Base-by-base conservation (phyloP, 2,888 invertebrate genomes). In the Amblyjoppa fuscipennis region DNA sequence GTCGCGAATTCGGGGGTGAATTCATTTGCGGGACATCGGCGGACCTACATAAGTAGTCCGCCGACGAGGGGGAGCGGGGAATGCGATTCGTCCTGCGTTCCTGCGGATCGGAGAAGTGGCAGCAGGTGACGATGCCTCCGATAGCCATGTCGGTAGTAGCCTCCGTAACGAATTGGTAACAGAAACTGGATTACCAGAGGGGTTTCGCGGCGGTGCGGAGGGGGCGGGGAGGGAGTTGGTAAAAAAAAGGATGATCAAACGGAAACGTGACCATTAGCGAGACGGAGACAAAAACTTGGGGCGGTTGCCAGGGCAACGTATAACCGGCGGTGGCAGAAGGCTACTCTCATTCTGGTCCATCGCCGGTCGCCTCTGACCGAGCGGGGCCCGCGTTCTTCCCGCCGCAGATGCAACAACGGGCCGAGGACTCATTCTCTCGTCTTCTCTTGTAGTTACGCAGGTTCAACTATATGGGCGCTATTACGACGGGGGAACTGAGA, bases 211-310 rank as follows among this genome's bases (percentile, higher is more conserved):
- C 28, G n/a, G 45, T 20, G 68, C 6, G 53, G 45, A n/a, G 28
- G 3, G 69, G 45, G 61, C 16, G 53, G 64, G 53, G 64, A 61
- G 73, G 51, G 79, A 70, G 74, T 70, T 74, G 38, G 71, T 38
- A 20, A 80, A 71, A 74, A 81, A 79, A 84, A 85, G 83, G 76
- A 82, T 77, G 86, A 88, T 86, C 74, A 86, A 88, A 87, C 86
- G 88, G 88, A 87, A 87, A 88, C 87, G 88, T 88, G 88, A 88
- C 88, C 88, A 88, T 88, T 88, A 88, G 87, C 85, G 86, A 83
- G 87, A 84, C 75, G 82, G 74, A 82, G 81, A 87, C 88, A 88
- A 88, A 87, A 88, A 88, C 69, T 86, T 85, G 83, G 82, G 73
- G 64, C 83, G 86, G 85, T 87, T 85, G 86, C 86, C 87, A 83